Conservation (phyloP, 1,140 invertebrate genomes). For the Spodoptera litura region DNA sequence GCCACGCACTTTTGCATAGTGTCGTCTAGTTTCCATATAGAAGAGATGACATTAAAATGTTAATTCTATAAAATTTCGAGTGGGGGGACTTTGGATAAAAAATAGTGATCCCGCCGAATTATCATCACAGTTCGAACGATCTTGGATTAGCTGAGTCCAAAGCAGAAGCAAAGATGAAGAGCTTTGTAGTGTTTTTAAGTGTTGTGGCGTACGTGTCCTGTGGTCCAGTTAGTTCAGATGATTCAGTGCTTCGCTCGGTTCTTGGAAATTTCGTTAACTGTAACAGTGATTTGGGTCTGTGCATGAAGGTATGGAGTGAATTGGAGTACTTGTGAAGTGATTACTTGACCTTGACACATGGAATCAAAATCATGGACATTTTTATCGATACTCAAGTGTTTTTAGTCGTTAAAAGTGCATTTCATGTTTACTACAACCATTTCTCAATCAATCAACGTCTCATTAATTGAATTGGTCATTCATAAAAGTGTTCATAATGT, state of each 20-base stretch:
- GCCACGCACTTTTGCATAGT: conserved; percentile 75
- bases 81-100: conserved; percentile 81
- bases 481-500: background rate
- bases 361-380: conserved; percentile 8
- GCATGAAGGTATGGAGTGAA: conserved; percentile 74
- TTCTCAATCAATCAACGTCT: background rate
- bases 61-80: conserved; percentile 71
- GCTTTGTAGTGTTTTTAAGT: conserved; percentile 69
- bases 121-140: conserved; percentile 75
- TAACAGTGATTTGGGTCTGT: conserved; percentile 77
- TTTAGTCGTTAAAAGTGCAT: background rate
- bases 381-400: background rate
- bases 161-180: conserved; percentile 71
- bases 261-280: conserved; percentile 74
- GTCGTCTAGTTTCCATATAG: conserved; percentile 68
- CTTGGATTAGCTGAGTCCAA: conserved; percentile 64
- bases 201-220: conserved; percentile 59
- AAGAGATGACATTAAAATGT: conserved; percentile 77
- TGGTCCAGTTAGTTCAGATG: conserved; percentile 68
- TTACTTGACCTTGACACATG: conserved; percentile 3
- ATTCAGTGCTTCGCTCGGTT: conserved; percentile 67
- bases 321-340: conserved; percentile 36
- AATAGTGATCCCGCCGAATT: conserved; percentile 75
- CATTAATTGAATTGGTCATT: background rate
- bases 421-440: background rate